Conservation (phyloP, 2,888 invertebrate species). For the Macaria liturata region DNA sequence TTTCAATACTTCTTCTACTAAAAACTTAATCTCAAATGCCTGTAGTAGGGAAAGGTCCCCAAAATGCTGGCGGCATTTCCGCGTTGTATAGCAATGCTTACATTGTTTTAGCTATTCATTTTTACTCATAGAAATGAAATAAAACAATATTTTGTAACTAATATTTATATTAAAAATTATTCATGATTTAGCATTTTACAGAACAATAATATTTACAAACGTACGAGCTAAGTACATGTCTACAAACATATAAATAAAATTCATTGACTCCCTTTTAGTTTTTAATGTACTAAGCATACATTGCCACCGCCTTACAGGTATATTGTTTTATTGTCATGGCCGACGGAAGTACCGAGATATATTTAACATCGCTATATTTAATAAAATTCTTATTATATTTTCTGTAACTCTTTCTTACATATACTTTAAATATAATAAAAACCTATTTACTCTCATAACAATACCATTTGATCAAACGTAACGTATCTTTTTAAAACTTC, state of each 20-base stretch:
- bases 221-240: constrained; percentile 76
- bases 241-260: constrained; percentile 81
- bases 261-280: constrained; percentile 79
- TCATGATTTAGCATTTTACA: constrained; percentile 83
- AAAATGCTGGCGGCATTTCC: too few relatives aligned
- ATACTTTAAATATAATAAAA: too few relatives aligned
- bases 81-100: too few relatives aligned
- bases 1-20: too few relatives aligned
- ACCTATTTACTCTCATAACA: too few relatives aligned
- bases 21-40: too few relatives aligned
- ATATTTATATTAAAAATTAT: constrained; percentile 81
- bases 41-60: too few relatives aligned
- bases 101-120: too few relatives aligned
- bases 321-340: constrained; percentile 50
- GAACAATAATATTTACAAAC: constrained; percentile 81
- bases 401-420: too few relatives aligned
- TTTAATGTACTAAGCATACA: constrained; percentile 74
- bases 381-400: too few relatives aligned
- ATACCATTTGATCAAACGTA: too few relatives aligned
- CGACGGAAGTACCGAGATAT: constrained; percentile 55
- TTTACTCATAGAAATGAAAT: constrained; percentile 45
- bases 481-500: too few relatives aligned
- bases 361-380: not conserved
- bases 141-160: constrained; percentile 79
- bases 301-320: constrained; percentile 43